These are phyloP conservation scores for Ammospiza nelsoni DNA, from an alignment of 2,113 vertebrate species.

Conservation along the genomic window DNA sequence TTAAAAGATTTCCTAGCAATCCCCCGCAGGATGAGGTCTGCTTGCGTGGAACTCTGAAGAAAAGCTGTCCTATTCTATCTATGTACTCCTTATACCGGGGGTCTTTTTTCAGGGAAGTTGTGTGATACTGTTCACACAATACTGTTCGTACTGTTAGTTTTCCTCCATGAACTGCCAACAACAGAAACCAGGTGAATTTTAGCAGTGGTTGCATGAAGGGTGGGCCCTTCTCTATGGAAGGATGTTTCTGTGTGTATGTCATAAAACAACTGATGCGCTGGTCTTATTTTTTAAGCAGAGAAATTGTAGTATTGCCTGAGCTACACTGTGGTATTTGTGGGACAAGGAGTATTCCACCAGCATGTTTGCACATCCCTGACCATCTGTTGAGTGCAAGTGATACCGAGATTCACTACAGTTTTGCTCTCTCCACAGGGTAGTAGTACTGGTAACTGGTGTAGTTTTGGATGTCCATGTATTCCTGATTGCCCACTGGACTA, in stretches of 20 bases:
- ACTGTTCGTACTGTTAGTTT: background rate
- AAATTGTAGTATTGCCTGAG: slow-evolving; percentile 91
- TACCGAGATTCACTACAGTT: slow-evolving; percentile 99
- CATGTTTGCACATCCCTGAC: slow-evolving; percentile 96
- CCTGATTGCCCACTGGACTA: slow-evolving; percentile 94
- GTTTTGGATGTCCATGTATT: slow-evolving; percentile 91
- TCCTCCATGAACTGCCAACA: background rate
- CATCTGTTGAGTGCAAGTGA: slow-evolving; percentile 96
- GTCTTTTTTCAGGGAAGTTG: background rate
- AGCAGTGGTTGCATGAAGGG: background rate
- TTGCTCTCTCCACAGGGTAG: slow-evolving; percentile 98
- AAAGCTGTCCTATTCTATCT: background rate
- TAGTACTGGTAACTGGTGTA: slow-evolving; percentile 92
- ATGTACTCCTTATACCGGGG: background rate
- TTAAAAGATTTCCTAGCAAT: background rate
- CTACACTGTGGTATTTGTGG: slow-evolving; percentile 90
- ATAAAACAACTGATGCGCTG: background rate
- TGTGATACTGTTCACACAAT: background rate
- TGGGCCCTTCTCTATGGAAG: background rate
- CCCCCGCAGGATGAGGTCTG: background rate
- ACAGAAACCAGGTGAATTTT: background rate
- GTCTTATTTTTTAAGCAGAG: background rate
- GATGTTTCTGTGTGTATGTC: background rate
- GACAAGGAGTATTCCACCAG: slow-evolving; percentile 93
- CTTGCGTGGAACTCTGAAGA: background rate